phyloP scores from a whole-genome alignment of 2,888 invertebrate genomes.

The Hemicrepidius hirtus region DNA sequence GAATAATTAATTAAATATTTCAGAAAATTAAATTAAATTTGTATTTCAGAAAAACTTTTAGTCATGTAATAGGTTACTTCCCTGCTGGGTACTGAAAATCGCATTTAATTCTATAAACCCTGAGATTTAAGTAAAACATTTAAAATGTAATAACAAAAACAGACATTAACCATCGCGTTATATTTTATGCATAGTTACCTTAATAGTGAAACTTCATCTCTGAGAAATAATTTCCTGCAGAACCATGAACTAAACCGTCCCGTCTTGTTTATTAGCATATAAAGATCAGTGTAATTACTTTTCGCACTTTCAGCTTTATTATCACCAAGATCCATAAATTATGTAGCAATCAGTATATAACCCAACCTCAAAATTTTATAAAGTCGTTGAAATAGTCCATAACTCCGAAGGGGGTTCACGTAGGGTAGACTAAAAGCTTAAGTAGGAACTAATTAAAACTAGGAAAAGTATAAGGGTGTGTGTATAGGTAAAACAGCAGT shows the following conservation, averaged over 20 bases:
- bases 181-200: constrained; percentile 10
- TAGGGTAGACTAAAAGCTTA: constrained; percentile 51
- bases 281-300: constrained; percentile 46
- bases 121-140: no score
- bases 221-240: constrained; percentile 20
- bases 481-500: constrained; percentile 49
- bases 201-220: constrained; percentile 9
- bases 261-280: constrained; percentile 37
- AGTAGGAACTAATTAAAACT: constrained; percentile 61
- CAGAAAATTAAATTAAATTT: no score
- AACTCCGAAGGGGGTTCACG: constrained; percentile 42
- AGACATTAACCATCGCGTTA: background rate
- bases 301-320: constrained; percentile 46
- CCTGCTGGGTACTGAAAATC: no score
- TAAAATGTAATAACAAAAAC: no score
- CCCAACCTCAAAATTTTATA: constrained; percentile 48
- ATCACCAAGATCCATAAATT: constrained; percentile 45
- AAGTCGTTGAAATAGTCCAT: constrained; percentile 46
- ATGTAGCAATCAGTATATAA: constrained; percentile 41
- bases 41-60: no score
- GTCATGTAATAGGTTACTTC: no score
- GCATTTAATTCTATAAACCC: no score
- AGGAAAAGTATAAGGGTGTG: constrained; percentile 60
- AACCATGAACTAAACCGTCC: constrained; percentile 12
- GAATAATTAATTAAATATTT: no score